These are phyloP conservation scores for Brienomyrus longianalis DNA, from an alignment of 2,113 vertebrate species.

Conservation along the genomic window DNA sequence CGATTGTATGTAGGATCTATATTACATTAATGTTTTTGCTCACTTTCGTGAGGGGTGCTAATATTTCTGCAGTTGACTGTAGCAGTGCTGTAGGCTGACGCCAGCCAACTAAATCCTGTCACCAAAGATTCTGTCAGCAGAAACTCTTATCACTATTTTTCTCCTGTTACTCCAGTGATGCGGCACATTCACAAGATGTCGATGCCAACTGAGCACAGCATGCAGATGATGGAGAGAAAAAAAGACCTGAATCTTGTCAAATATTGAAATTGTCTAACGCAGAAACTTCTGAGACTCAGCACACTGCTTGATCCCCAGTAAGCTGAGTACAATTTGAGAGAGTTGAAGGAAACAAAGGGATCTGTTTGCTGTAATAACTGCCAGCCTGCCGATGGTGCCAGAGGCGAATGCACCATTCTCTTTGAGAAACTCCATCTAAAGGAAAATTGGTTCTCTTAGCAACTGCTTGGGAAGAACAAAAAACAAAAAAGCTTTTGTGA, in stretches of 20 bases:
- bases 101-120: neutral
- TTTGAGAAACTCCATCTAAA: neutral
- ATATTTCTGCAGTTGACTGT: too few species aligned
- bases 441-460: neutral
- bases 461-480: neutral
- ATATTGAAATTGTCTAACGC: neutral
- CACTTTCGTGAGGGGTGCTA: too few species aligned
- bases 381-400: neutral
- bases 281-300: neutral
- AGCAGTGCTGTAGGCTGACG: neutral
- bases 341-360: neutral
- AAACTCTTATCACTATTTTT: neutral
- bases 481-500: neutral
- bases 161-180: neutral
- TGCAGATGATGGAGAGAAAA: neutral
- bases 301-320: neutral
- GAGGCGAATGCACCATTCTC: neutral
- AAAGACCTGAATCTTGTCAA: neutral
- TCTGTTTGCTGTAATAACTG: neutral
- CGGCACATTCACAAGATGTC: neutral
- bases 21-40: too few species aligned
- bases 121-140: neutral
- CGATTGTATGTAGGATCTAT: too few species aligned
- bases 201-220: neutral
- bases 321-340: neutral